phyloP scores from a whole-genome alignment of 2,888 invertebrate genomes.

The Nomada fabriciana region DNA sequence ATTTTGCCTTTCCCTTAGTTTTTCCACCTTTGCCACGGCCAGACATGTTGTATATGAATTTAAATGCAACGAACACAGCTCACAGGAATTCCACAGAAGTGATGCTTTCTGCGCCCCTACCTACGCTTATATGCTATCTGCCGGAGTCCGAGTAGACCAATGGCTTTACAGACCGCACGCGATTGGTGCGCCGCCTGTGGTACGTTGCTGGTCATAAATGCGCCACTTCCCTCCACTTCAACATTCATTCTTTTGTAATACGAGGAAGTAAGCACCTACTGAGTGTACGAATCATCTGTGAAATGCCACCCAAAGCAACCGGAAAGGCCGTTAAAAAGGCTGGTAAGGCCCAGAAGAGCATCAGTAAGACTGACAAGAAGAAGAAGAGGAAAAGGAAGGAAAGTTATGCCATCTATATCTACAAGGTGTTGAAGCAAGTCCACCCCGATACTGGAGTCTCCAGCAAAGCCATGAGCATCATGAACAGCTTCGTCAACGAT shows the following conservation, averaged over 20 bases:
- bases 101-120: not conserved
- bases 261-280: not conserved
- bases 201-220: not conserved
- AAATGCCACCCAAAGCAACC: not conserved
- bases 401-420: slow-evolving; percentile 7
- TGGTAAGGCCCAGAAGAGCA: not conserved
- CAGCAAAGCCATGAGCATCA: no score
- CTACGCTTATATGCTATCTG: not conserved
- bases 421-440: no score
- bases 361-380: slow-evolving; percentile 19
- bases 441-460: no score
- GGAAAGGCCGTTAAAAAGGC: not conserved
- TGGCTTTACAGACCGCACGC: not conserved
- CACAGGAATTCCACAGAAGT: no score
- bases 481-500: no score
- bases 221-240: no score
- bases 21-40: no score
- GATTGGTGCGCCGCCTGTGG: not conserved
- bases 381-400: slow-evolving; percentile 23
- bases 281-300: not conserved
- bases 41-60: no score
- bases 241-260: not conserved
- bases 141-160: not conserved
- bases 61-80: not conserved
- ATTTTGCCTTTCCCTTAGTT: no score